A percentile compares a stretch with the other conserved stretches of the same genome.
Evolutionary conservation across 2,113 vertebrate genomes (phyloP).

Genomic region (Geococcyx californianus): DNA sequence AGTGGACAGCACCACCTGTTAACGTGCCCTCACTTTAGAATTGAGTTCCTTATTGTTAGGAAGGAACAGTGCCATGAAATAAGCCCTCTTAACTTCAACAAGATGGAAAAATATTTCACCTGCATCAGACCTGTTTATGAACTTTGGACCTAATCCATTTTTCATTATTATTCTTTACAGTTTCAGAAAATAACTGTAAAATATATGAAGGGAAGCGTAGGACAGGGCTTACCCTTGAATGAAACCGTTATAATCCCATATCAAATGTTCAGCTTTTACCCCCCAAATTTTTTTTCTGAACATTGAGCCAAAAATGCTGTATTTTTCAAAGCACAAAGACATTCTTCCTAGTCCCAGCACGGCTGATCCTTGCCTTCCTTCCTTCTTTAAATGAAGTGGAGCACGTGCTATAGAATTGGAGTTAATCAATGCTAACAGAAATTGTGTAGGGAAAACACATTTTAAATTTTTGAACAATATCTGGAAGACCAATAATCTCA

Average conservation of each 20-base stretch:
- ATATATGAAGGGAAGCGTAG: not conserved
- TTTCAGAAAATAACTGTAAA: conserved; percentile 13
- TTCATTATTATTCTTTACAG: conserved; percentile 10
- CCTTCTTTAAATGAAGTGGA: not conserved
- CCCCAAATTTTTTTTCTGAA: not conserved
- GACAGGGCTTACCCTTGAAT: not conserved
- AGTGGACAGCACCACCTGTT: not conserved
- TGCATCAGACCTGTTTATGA: not conserved
- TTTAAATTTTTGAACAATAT: not conserved
- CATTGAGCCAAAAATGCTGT: not conserved
- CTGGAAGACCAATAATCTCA: not conserved
- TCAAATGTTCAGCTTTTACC: not conserved
- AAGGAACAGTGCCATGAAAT: not conserved
- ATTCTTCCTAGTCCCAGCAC: not conserved
- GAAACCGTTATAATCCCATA: not conserved
- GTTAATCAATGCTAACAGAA: not conserved
- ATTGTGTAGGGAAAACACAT: not conserved
- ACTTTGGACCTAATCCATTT: not conserved
- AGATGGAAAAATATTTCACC: too few relatives aligned
- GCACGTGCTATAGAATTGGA: not conserved
- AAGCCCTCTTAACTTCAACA: not conserved
- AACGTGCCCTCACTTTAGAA: not conserved
- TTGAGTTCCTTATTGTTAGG: not conserved
- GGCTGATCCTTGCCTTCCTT: not conserved
- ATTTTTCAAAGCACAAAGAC: not conserved